Percentiles rank a stretch among this genome's conserved stretches.
These are phyloP conservation scores for Cephus sareptanus DNA, from an alignment of 2,888 invertebrate species.

Conservation along the genomic window DNA sequence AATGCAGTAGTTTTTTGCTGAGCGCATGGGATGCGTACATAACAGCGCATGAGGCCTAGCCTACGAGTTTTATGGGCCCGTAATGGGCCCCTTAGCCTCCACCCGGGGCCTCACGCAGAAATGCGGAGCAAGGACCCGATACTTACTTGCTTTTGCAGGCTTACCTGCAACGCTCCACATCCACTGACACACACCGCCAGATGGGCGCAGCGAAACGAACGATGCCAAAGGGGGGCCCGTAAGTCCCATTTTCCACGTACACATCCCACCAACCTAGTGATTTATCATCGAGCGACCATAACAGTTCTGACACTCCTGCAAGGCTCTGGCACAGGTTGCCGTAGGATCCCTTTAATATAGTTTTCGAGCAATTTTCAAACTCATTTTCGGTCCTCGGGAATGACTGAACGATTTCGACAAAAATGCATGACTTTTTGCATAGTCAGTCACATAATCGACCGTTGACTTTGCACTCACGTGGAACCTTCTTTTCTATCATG, in stretches of 20 bases:
- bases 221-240: neutral
- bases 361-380: neutral
- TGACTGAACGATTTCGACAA: neutral
- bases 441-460: neutral
- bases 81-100: conserved; percentile 55
- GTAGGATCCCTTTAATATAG: neutral
- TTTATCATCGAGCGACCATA: neutral
- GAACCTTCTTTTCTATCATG: neutral
- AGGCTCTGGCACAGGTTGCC: neutral
- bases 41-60: conserved; percentile 45
- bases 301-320: neutral
- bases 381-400: neutral
- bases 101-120: conserved; percentile 38
- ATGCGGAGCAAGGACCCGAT: conserved; percentile 39
- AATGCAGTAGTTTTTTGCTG: neutral
- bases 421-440: neutral
- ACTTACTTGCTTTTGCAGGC: conserved; percentile 13
- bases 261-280: neutral
- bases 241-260: neutral
- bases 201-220: neutral
- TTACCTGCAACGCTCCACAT: neutral
- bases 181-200: neutral
- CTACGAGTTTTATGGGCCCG: conserved; percentile 53
- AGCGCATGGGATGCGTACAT: conserved; percentile 38
- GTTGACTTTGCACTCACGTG: neutral